Evolutionary conservation across 2,113 vertebrate species (phyloP).

Genomic region (Chrysemys picta): DNA sequence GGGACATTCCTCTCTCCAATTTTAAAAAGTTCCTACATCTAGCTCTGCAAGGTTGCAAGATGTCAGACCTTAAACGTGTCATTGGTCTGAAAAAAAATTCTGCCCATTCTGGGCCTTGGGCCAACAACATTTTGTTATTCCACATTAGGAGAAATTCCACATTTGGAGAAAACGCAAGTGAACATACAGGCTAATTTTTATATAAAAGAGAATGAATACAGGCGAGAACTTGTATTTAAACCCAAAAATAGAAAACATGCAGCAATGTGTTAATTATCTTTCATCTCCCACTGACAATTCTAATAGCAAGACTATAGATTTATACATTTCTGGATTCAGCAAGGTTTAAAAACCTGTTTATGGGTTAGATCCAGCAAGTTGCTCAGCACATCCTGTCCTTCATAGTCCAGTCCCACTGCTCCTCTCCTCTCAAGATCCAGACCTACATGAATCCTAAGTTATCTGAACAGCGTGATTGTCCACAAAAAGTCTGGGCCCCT

Average conservation of each 20-base stretch:
- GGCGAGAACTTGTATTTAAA: neutral
- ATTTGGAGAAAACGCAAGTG: neutral
- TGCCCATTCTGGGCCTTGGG: neutral
- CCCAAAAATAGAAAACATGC: neutral
- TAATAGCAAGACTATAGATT: neutral
- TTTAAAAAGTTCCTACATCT: fast-evolving
- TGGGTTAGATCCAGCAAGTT: neutral
- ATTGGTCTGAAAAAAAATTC: neutral
- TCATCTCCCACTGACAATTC: too few species aligned
- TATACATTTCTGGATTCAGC: neutral
- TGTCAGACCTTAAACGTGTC: neutral
- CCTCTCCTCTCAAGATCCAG: neutral
- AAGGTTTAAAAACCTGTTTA: neutral
- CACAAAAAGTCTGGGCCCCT: fast-evolving
- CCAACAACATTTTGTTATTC: neutral
- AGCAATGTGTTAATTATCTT: neutral
- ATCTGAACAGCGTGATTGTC: fast-evolving
- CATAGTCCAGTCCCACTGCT: fast-evolving
- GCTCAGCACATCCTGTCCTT: neutral
- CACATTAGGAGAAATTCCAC: neutral
- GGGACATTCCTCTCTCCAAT: fast-evolving
- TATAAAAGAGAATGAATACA: neutral
- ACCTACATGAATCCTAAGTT: neutral
- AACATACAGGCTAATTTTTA: fast-evolving
- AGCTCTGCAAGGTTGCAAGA: neutral